Evolutionary conservation across 2,113 vertebrate species (phyloP).

Genomic region (Rhinolophus ferrumequinum): DNA sequence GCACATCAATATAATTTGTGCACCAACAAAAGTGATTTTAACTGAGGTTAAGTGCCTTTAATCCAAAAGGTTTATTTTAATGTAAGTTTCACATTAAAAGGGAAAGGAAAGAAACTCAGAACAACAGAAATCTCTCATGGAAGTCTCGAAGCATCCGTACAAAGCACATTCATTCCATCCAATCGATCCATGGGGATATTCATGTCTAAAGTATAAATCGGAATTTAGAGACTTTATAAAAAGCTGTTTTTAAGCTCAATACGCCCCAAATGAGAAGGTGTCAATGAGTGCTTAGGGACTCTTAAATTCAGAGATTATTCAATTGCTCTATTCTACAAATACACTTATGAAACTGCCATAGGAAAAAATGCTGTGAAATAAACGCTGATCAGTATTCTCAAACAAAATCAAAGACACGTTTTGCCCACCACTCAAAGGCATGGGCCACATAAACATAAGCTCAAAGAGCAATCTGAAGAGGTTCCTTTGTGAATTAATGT

Average conservation of each 20-base stretch:
- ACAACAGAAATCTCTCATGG: not conserved
- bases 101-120: not conserved
- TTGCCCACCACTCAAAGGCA: not conserved
- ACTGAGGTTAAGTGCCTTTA: slow-evolving; percentile 56
- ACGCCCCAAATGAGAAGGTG: slow-evolving; percentile 55
- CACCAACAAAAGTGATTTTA: slow-evolving; percentile 45
- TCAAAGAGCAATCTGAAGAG: not conserved
- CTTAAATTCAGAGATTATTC: slow-evolving; percentile 64
- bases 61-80: slow-evolving; percentile 55
- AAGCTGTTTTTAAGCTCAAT: slow-evolving; percentile 61
- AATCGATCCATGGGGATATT: not conserved
- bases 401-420: slow-evolving; percentile 30
- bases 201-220: not conserved
- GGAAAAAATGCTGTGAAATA: not conserved
- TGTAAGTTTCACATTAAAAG: not conserved
- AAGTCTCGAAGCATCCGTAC: not conserved
- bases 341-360: slow-evolving; percentile 44
- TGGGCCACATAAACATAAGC: not conserved
- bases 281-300: slow-evolving; percentile 59
- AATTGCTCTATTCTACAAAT: slow-evolving; percentile 50
- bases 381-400: not conserved
- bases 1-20: slow-evolving; percentile 35
- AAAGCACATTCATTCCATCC: not conserved
- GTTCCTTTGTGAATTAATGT: not conserved
- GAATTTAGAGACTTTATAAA: slow-evolving; percentile 73